Evolutionary conservation across 2,797 vertebrate genomes (phyloP), one percentile per base, ranked within the genome.

Genomic region (Tolypeutes matacus): DNA sequence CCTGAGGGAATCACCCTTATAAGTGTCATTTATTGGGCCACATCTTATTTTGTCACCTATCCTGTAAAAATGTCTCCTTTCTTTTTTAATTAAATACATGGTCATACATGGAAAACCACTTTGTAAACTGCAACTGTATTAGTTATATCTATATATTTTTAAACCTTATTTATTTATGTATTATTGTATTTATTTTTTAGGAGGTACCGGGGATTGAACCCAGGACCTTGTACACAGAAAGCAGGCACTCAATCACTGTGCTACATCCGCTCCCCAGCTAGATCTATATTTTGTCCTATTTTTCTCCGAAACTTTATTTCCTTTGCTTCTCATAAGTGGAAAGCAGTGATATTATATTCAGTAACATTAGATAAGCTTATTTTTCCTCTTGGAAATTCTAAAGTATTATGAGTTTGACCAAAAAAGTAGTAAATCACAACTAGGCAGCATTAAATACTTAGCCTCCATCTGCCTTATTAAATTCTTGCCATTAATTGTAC

Each of bases 331-430:
- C 31, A 64, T 76, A 82, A 92, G 58, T 80, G 51, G 34, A 60
- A 36, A 29, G 15, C 13, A 72, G 3, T 80, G 29, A 34, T 87
- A 49, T 3, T 69, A 1, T 70, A 34, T 75, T 75, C 20, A 58
- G 62, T 25, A 81, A 20, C 49, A 31, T 86, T 58, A 23, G 56
- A 4, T 62, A 51, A 62, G 23, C 69, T 93, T 92, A 39, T 83
- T 89, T 89, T 93, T 65, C 69, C 36, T 85, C 34, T 76, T 88
- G 25, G 34, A 91, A 72, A 76, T 90, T n/a, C 17, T 70, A 88
- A 70, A 49, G 88, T 85, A 14, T 65, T 18, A 91, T 77, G 77
- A 56, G 5, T 49, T 84, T 94, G 75, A 69, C 39, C 2, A 34
- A 91, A 92, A 84, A 81, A 72, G 13, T 8, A n/a, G 14, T 27